Evolutionary conservation across 2,797 vertebrate species (phyloP).

Genomic region (Lepus townsendii): DNA sequence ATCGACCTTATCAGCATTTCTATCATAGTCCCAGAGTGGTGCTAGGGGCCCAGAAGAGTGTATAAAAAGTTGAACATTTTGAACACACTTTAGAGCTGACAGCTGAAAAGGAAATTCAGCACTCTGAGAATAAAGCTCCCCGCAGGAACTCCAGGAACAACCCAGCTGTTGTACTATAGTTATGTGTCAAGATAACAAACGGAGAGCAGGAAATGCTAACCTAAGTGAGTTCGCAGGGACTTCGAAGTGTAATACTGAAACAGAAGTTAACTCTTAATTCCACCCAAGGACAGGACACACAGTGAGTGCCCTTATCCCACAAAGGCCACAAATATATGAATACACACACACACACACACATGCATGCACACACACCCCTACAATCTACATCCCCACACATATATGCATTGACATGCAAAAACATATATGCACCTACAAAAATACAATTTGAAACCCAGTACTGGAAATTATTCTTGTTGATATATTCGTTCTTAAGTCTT

Average conservation of each 20-base stretch:
- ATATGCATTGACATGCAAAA: accelerated
- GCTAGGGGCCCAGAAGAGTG: conserved; percentile 48
- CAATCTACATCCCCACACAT: accelerated
- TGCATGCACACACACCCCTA: not conserved
- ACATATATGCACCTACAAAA: not conserved
- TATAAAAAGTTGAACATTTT: conserved; percentile 81
- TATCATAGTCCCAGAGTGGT: conserved; percentile 62
- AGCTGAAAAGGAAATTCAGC: conserved; percentile 89
- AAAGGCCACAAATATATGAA: not conserved
- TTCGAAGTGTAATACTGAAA: conserved; percentile 78
- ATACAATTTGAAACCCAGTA: not conserved
- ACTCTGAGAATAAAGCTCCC: conserved; percentile 86
- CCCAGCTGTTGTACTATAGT: conserved; percentile 86
- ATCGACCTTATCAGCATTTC: conserved; percentile 78
- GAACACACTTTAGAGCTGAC: conserved; percentile 83
- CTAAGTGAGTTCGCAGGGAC: conserved; percentile 79
- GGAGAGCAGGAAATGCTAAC: conserved; percentile 89
- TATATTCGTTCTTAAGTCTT: not conserved
- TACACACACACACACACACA: too few relatives aligned
- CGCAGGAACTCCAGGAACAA: conserved; percentile 87
- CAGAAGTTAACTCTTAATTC: conserved; percentile 78
- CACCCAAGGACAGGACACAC: not conserved
- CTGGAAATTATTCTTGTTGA: conserved; percentile 8
- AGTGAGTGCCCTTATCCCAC: too few relatives aligned
- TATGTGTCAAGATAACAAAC: conserved; percentile 87